Percentiles rank a stretch among this genome's conserved stretches.
These are phyloP conservation scores for Melitaea cinxia DNA, from an alignment of 1,140 invertebrate species.

Conservation along the genomic window DNA sequence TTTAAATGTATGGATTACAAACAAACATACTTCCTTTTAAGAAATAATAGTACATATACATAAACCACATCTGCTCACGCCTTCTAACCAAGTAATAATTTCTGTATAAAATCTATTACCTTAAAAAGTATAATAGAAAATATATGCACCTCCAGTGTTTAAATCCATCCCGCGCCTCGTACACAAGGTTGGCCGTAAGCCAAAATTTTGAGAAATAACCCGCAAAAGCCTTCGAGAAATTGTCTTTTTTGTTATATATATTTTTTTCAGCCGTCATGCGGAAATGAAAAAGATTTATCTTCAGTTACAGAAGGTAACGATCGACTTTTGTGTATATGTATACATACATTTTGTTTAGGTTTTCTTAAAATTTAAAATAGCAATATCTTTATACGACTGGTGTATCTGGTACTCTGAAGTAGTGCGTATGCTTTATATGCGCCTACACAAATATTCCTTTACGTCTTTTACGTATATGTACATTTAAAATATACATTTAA, in stretches of 20 bases:
- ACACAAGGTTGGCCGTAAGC: slow-evolving; percentile 28
- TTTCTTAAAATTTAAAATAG: too few species aligned
- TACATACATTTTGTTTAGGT: too few species aligned
- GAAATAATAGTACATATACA: too few species aligned
- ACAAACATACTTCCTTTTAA: too few species aligned
- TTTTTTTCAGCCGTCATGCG: slow-evolving; percentile 35
- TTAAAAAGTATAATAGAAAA: slow-evolving; percentile 2
- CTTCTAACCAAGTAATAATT: neutral
- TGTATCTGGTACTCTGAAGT: too few species aligned
- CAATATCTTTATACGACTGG: too few species aligned
- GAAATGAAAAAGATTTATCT: slow-evolving; percentile 46
- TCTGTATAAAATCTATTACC: neutral
- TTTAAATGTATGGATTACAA: too few species aligned
- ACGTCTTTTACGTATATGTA: too few species aligned
- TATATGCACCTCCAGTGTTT: slow-evolving; percentile 14
- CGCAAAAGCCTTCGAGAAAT: slow-evolving; percentile 32
- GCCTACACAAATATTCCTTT: too few species aligned
- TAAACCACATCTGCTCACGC: too few species aligned
- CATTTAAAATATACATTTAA: too few species aligned
- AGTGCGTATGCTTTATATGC: too few species aligned
- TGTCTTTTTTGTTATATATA: slow-evolving; percentile 34
- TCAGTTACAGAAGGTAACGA: slow-evolving; percentile 14
- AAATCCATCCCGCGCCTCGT: slow-evolving; percentile 1
- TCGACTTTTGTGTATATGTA: neutral
- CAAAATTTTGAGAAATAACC: slow-evolving; percentile 41